Evolutionary conservation across 2,888 invertebrate genomes (phyloP).

Genomic region (Hemithea aestivaria): DNA sequence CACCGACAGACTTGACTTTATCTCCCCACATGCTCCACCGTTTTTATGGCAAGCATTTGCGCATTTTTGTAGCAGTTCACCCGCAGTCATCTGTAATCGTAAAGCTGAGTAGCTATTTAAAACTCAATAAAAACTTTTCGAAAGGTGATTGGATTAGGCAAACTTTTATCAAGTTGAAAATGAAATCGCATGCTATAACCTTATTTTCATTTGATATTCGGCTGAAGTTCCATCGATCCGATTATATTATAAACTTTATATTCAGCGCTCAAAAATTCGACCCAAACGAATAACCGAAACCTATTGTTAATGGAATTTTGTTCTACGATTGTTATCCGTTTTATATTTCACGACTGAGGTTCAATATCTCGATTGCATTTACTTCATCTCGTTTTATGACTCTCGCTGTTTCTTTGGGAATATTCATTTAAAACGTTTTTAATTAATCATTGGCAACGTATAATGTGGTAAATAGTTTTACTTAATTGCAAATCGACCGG

Average conservation of each 20-base stretch:
- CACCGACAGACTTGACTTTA: constrained; percentile 33
- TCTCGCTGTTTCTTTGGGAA: no score
- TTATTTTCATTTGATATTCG: constrained; percentile 2
- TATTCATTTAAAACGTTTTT: no score
- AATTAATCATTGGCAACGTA: no score
- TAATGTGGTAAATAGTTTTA: no score
- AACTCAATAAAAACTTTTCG: background rate
- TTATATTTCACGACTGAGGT: constrained; percentile 17
- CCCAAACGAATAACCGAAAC: no score
- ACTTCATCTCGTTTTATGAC: constrained; percentile 5
- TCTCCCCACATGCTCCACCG: constrained; percentile 22
- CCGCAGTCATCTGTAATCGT: background rate
- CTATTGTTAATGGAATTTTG: constrained; percentile 1
- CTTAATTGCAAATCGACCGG: no score
- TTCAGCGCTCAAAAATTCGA: constrained; percentile 3
- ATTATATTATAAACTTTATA: background rate
- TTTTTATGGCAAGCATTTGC: constrained; percentile 23
- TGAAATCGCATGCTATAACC: background rate
- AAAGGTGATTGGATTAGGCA: background rate
- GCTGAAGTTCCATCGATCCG: constrained; percentile 1
- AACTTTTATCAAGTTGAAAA: constrained; percentile 3
- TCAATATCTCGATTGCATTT: constrained; percentile 15
- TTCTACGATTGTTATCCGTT: constrained; percentile 8
- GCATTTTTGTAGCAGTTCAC: constrained; percentile 6
- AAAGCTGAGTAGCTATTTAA: constrained; percentile 1